Evolutionary conservation across 37 sponge, comb jelly and placozoan species (phyloP).

Genomic region (Theonella swinhoei): DNA sequence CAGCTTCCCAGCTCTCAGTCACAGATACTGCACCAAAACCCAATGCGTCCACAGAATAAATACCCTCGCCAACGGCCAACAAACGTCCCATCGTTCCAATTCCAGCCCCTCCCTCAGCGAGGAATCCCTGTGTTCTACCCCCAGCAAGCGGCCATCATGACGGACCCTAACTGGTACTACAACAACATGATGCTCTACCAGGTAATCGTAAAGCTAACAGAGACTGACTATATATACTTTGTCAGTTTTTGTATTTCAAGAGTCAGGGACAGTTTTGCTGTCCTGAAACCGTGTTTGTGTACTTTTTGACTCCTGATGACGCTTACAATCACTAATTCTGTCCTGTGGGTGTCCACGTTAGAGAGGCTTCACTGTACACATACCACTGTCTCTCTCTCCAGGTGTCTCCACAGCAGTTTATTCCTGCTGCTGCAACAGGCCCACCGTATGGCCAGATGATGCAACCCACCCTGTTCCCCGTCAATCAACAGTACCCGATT

Average conservation of each 20-base stretch:
- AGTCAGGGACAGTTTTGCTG: no score
- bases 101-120: slow-evolving; percentile 1
- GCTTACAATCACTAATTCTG: no score
- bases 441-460: slow-evolving; percentile 9
- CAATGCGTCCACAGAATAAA: not conserved
- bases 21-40: not conserved
- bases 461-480: slow-evolving; percentile 19
- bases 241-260: no score
- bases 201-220: no score
- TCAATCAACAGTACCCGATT: slow-evolving; percentile 18
- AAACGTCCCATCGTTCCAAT: not conserved
- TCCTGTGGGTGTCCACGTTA: no score
- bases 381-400: not conserved
- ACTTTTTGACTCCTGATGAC: no score
- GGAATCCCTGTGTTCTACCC: slow-evolving; percentile 50
- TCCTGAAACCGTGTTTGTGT: no score
- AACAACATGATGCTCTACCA: slow-evolving; percentile 56
- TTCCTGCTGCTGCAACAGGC: slow-evolving; percentile 8
- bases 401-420: slow-evolving; percentile 23
- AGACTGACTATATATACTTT: no score
- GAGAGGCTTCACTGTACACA: no score
- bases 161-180: slow-evolving; percentile 55
- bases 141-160: slow-evolving; percentile 16
- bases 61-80: not conserved
- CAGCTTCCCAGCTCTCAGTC: not conserved